A percentile compares a stretch with the other conserved stretches of the same genome.
These are phyloP conservation scores for Molossus molossus DNA, from an alignment of 2,797 vertebrate species.

Conservation along the genomic window DNA sequence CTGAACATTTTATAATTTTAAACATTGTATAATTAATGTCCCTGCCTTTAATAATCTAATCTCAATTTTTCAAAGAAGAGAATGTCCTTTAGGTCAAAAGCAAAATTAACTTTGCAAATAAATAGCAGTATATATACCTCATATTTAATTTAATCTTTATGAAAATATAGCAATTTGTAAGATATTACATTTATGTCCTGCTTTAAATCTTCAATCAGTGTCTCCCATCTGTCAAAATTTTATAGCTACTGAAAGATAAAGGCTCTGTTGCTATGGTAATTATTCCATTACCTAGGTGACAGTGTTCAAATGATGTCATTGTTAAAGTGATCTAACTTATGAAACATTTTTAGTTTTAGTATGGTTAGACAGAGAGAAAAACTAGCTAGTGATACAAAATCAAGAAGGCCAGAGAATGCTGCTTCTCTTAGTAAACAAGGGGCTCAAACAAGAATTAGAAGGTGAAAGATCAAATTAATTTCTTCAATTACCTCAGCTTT, in stretches of 20 bases:
- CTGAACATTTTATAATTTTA: slow-evolving; percentile 50
- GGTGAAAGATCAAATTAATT: slow-evolving; percentile 21
- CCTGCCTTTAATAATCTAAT: slow-evolving; percentile 81
- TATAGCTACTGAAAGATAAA: slow-evolving; percentile 87
- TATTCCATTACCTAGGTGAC: slow-evolving; percentile 91
- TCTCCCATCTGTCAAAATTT: slow-evolving; percentile 88
- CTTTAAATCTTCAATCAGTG: slow-evolving; percentile 84
- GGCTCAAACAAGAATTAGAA: neutral
- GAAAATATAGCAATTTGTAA: slow-evolving; percentile 72
- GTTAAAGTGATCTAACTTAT: slow-evolving; percentile 85
- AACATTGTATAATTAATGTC: slow-evolving; percentile 68
- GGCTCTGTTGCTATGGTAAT: slow-evolving; percentile 90
- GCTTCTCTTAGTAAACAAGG: neutral
- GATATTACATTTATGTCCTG: slow-evolving; percentile 85
- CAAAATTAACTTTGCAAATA: slow-evolving; percentile 76
- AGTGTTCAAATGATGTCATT: slow-evolving; percentile 88
- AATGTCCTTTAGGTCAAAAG: slow-evolving; percentile 73
- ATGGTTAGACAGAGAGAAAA: slow-evolving; percentile 38
- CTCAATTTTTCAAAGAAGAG: slow-evolving; percentile 69
- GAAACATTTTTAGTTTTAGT: slow-evolving; percentile 84
- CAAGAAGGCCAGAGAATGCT: neutral
- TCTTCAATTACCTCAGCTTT: slow-evolving; percentile 39
- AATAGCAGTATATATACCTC: neutral
- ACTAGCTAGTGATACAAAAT: slow-evolving; percentile 43
- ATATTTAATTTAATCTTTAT: neutral